A percentile compares a stretch with the other conserved stretches of the same genome.
These are phyloP conservation scores for Trogon surrucura DNA, from an alignment of 2,113 vertebrate genomes.

Conservation along the genomic window DNA sequence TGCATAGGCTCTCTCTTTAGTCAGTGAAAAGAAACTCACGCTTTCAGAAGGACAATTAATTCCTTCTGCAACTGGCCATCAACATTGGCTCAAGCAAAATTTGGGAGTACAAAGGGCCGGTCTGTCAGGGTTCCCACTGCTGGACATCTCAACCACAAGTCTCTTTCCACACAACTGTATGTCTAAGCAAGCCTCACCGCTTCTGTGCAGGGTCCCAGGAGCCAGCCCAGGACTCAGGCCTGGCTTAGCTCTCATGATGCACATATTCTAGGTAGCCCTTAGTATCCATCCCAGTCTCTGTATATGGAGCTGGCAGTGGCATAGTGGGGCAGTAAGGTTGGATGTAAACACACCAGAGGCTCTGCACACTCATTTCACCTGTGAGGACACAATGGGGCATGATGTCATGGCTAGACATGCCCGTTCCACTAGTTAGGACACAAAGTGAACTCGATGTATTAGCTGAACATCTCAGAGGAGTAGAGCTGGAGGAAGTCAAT, in stretches of 20 bases:
- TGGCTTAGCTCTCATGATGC: background rate
- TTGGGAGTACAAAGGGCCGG: accelerated
- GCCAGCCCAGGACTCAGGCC: background rate
- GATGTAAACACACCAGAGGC: background rate
- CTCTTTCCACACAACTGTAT: background rate
- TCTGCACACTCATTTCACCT: background rate
- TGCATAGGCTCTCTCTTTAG: background rate
- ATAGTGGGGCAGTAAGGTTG: background rate
- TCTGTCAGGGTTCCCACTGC: background rate
- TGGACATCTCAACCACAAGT: background rate
- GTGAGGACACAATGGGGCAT: too few species aligned
- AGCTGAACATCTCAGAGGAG: background rate
- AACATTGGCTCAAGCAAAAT: background rate
- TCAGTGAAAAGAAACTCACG: background rate
- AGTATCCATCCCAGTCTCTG: background rate
- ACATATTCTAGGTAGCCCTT: background rate
- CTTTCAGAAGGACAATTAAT: background rate
- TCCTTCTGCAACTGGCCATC: background rate
- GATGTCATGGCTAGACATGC: too few species aligned
- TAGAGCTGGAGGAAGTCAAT: background rate
- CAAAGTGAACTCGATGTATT: too few species aligned
- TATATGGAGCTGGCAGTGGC: background rate
- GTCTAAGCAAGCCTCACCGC: background rate
- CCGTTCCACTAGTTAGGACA: background rate
- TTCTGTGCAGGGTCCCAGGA: too few species aligned